Conservation (phyloP, 2,888 invertebrate species). For the Adelognathus sp. region DNA sequence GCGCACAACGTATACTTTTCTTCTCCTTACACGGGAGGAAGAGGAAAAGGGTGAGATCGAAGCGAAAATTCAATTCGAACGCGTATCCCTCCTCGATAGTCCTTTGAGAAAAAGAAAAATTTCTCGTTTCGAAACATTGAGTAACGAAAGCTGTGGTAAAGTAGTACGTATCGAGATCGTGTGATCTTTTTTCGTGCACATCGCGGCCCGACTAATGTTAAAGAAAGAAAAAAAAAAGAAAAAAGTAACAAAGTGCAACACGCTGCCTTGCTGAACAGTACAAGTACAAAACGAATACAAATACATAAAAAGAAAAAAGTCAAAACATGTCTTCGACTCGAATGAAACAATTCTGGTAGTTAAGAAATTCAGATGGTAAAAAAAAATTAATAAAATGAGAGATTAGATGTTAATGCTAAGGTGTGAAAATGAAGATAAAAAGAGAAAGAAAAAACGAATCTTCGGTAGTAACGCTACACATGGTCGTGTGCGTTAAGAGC, state of each 20-base stretch:
- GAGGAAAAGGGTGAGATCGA: conserved; percentile 1
- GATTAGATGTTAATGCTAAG: conserved; percentile 63
- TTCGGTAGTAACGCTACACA: conserved; percentile 71
- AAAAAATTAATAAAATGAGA: conserved; percentile 46
- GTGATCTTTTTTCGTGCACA: conserved; percentile 73
- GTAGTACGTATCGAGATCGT: conserved; percentile 45
- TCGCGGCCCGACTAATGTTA: conserved; percentile 77
- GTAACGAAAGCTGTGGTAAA: conserved; percentile 53
- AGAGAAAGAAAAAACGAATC: conserved; percentile 64
- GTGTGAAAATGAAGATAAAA: conserved; percentile 41
- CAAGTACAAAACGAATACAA: conserved; percentile 81
- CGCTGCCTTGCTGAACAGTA: conserved; percentile 82
- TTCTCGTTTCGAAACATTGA: conserved; percentile 38
- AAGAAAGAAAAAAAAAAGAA: conserved; percentile 17
- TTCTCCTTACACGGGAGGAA: conserved; percentile 15
- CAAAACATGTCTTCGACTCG: conserved; percentile 78
- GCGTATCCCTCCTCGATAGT: conserved; percentile 35
- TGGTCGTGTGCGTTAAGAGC: conserved; percentile 67
- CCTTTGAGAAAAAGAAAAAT: conserved; percentile 30
- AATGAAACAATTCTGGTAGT: conserved; percentile 79
- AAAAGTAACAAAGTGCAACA: conserved; percentile 81
- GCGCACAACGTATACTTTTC: conserved; percentile 38
- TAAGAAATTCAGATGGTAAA: conserved; percentile 73
- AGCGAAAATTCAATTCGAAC: conserved; percentile 18
- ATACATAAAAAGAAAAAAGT: conserved; percentile 74